These are phyloP conservation scores for Orycteropus afer DNA, from an alignment of 2,113 vertebrate species.

Conservation along the genomic window DNA sequence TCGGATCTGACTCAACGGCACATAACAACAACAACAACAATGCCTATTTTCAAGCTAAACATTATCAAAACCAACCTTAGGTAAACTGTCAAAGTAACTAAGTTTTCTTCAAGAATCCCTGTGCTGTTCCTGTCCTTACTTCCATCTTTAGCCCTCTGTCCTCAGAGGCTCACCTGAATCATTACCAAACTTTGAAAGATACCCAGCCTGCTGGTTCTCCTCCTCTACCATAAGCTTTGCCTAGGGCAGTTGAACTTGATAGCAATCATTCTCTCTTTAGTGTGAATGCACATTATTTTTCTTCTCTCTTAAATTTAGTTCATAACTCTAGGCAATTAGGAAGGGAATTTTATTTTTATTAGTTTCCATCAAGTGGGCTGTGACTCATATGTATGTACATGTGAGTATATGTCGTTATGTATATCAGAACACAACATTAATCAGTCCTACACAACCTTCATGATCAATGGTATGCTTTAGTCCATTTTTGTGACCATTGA, in stretches of 20 bases:
- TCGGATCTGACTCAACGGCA: no score
- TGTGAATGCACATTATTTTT: neutral
- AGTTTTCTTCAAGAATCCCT: neutral
- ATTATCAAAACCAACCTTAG: neutral
- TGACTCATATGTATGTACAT: no score
- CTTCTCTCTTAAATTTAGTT: neutral
- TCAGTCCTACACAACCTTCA: no score
- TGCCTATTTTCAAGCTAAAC: neutral
- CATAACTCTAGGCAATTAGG: neutral
- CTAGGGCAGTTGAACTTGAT: neutral
- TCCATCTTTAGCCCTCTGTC: no score
- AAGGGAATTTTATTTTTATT: no score
- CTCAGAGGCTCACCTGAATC: neutral
- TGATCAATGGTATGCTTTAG: no score
- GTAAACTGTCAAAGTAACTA: neutral
- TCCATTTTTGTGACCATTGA: no score
- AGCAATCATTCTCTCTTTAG: neutral
- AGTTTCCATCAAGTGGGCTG: no score
- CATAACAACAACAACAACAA: no score
- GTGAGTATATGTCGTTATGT: no score
- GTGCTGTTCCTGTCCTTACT: neutral
- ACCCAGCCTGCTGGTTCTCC: accelerated
- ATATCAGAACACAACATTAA: no score
- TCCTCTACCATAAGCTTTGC: neutral
- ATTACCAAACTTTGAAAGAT: neutral